Percentiles rank a stretch among this genome's conserved stretches.
Evolutionary conservation across 1,140 invertebrate genomes (phyloP).

Genomic region (Mya arenaria): DNA sequence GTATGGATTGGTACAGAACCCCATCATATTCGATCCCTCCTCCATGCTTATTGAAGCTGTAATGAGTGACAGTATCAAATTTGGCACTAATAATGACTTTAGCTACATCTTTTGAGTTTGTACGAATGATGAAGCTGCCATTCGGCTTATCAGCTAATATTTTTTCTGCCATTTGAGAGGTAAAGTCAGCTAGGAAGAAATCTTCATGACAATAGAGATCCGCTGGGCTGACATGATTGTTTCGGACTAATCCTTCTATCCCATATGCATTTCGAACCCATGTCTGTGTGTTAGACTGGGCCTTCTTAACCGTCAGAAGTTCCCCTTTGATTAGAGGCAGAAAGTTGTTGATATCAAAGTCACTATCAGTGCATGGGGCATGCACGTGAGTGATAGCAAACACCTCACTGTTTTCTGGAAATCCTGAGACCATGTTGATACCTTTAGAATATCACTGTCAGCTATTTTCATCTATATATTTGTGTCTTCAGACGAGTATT

Average conservation of each 20-base stretch:
- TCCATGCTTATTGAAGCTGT: slow-evolving; percentile 24
- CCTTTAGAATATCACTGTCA: too few species aligned
- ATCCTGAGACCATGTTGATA: too few species aligned
- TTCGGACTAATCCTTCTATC: slow-evolving; percentile 19
- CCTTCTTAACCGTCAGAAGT: background rate
- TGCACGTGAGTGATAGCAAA: slow-evolving; percentile 20
- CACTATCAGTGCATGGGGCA: background rate
- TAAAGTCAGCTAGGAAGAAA: slow-evolving; percentile 46
- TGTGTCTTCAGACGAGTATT: too few species aligned
- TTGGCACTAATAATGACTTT: slow-evolving; percentile 43
- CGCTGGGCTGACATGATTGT: slow-evolving; percentile 6
- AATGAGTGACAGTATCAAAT: slow-evolving; percentile 33
- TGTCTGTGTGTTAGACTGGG: background rate
- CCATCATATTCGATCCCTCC: slow-evolving; percentile 40
- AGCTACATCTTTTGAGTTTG: slow-evolving; percentile 21
- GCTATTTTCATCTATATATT: too few species aligned
- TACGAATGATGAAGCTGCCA: slow-evolving; percentile 30
- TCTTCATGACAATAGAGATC: slow-evolving; percentile 37
- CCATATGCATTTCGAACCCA: slow-evolving; percentile 11
- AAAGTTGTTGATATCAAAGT: background rate
- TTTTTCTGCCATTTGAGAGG: slow-evolving; percentile 35
- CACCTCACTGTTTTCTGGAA: too few species aligned
- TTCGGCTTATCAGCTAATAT: background rate
- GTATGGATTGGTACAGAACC: slow-evolving; percentile 31
- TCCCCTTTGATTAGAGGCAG: slow-evolving; percentile 46